A percentile compares a stretch with the other conserved stretches of the same genome.
Conservation (phyloP, 1,140 invertebrate species). For the Drosophila kepulauana region DNA sequence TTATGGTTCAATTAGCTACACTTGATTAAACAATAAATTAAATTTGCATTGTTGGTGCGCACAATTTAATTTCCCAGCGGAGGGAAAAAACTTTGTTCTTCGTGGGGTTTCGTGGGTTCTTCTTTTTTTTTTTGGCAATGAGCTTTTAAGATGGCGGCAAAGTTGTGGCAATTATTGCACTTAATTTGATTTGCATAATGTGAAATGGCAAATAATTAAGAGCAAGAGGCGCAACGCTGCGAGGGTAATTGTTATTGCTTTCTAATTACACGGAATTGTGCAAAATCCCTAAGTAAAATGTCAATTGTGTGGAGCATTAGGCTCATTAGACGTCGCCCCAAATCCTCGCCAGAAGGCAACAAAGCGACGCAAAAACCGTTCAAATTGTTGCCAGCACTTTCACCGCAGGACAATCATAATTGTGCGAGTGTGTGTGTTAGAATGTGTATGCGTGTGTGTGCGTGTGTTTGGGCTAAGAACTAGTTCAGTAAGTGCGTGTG, state of each 20-base stretch:
- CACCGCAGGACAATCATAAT: conserved; percentile 29
- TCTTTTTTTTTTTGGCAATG: background rate
- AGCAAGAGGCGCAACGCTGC: conserved; percentile 12
- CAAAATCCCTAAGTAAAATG: conserved; percentile 78
- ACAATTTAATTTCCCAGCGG: conserved; percentile 53
- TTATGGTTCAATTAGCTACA: conserved; percentile 60
- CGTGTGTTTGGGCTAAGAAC: conserved; percentile 35
- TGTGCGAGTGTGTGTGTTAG: conserved; percentile 1
- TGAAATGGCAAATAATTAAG: conserved; percentile 62
- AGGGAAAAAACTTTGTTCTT: conserved; percentile 10
- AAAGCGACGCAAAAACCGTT: conserved; percentile 14
- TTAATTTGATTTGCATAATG: conserved; percentile 68
- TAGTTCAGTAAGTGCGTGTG: conserved; percentile 50
- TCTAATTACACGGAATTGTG: conserved; percentile 77
- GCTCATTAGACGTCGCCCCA: conserved; percentile 54
- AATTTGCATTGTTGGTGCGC: conserved; percentile 64
- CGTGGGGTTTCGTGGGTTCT: conserved; percentile 15
- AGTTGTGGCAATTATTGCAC: conserved; percentile 66
- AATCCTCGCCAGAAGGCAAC: conserved; percentile 13
- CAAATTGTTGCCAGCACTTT: conserved; percentile 12
- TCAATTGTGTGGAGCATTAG: conserved; percentile 74
- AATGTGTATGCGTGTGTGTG: conserved; percentile 10
- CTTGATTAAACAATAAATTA: conserved; percentile 68
- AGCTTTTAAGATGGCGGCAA: conserved; percentile 37
- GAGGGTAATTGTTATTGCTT: conserved; percentile 80